These are phyloP conservation scores for Tapera naevia DNA, from an alignment of 2,797 vertebrate genomes.

Conservation along the genomic window DNA sequence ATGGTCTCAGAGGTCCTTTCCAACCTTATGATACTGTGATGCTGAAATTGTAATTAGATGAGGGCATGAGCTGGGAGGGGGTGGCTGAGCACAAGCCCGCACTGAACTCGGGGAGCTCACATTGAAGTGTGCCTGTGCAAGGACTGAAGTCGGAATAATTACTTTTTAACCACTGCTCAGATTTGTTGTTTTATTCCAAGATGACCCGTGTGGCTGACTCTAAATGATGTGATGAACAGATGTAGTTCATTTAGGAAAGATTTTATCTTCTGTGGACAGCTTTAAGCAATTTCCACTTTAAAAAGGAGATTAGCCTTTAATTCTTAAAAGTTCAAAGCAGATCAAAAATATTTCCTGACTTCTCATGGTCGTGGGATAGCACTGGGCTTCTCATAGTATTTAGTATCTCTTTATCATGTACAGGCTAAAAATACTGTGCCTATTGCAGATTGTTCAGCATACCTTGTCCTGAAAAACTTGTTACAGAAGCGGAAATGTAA, in stretches of 20 bases:
- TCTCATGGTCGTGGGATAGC: neutral
- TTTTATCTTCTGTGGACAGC: neutral
- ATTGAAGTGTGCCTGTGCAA: neutral
- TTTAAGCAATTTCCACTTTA: conserved; percentile 13
- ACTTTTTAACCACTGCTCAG: neutral
- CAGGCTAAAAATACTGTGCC: neutral
- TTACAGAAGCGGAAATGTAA: neutral
- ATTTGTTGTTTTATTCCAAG: neutral
- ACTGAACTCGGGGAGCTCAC: neutral
- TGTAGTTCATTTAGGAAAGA: conserved; percentile 3
- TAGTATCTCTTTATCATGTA: neutral
- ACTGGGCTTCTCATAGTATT: neutral
- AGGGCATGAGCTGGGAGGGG: conserved; percentile 63
- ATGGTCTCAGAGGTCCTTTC: no score
- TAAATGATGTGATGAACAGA: conserved; percentile 6
- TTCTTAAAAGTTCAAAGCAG: conserved; percentile 41
- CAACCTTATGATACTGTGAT: no score
- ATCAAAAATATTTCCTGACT: neutral
- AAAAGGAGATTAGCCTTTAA: conserved; percentile 31
- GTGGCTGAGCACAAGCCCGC: conserved; percentile 61
- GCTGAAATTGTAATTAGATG: conserved; percentile 76
- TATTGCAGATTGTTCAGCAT: neutral
- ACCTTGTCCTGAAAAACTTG: neutral
- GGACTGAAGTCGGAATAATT: neutral
- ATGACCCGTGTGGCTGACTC: neutral